A percentile compares a stretch with the other conserved stretches of the same genome.
Evolutionary conservation across 2,113 vertebrate species (phyloP).

Genomic region (Antigone vipio): DNA sequence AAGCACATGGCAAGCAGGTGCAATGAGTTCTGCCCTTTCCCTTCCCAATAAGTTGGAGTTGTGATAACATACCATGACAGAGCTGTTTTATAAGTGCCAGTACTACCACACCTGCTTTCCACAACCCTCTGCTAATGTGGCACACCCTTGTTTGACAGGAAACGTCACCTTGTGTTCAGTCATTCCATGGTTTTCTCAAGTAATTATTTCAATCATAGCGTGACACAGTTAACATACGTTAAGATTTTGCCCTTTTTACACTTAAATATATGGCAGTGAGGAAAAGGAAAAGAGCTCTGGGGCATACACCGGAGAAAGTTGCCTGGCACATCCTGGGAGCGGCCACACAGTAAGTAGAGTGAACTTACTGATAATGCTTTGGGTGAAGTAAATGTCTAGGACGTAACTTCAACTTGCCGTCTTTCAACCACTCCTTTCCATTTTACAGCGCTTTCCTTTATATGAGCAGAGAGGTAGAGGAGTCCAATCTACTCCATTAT

Average conservation of each 20-base stretch:
- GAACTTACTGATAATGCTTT: accelerated
- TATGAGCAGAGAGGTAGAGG: neutral
- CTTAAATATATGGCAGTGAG: neutral
- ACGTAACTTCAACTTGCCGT: neutral
- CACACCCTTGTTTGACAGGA: constrained; percentile 48
- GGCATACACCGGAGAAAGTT: neutral
- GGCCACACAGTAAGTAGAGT: neutral
- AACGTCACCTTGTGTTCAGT: neutral
- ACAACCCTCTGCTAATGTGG: neutral
- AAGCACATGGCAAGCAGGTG: neutral
- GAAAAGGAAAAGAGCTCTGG: neutral
- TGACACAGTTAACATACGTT: neutral
- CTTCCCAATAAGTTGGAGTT: neutral
- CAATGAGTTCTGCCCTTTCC: neutral
- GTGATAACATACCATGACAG: constrained; percentile 1
- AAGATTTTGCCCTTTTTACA: neutral
- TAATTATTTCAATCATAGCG: neutral
- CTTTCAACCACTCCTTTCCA: neutral
- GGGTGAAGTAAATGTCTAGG: neutral
- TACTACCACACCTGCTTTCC: neutral
- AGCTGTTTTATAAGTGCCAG: neutral
- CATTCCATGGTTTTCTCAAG: neutral
- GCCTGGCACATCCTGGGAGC: neutral
- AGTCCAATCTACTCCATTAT: neutral
- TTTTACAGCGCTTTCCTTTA: neutral